phyloP scores from a whole-genome alignment of 2,797 vertebrate species.

The Phrynocephalus guinanensis region DNA sequence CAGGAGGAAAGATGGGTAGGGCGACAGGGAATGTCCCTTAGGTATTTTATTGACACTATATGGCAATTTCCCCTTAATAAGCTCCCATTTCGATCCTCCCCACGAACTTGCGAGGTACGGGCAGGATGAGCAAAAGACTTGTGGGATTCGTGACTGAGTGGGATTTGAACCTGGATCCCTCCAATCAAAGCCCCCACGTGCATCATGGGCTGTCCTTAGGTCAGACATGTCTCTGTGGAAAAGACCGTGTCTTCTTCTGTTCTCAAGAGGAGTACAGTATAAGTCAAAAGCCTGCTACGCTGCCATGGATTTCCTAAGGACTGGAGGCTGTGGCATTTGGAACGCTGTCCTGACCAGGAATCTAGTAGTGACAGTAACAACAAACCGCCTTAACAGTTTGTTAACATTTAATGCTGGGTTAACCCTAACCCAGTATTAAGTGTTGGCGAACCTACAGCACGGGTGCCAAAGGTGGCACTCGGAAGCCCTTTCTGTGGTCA shows the following conservation, averaged over 20 bases:
- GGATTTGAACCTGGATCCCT: not conserved
- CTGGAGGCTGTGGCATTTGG: no score
- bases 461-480: no score
- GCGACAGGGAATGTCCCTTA: not conserved
- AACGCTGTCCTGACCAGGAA: not conserved
- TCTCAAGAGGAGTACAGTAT: not conserved
- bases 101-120: not conserved
- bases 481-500: no score
- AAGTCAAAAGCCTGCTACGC: not conserved
- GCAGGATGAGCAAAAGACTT: not conserved
- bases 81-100: no score
- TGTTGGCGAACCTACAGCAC: no score
- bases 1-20: not conserved
- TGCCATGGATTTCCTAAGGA: not conserved
- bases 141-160: not conserved
- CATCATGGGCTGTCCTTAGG: not conserved
- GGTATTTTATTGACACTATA: not conserved
- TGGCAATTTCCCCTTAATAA: not conserved
- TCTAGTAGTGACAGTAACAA: no score
- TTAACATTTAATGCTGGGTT: no score
- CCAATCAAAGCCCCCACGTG: not conserved
- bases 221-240: not conserved
- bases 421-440: not conserved
- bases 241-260: not conserved
- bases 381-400: no score